Base-by-base conservation (phyloP, 2,888 invertebrate species). In the Nomada ferruginata region DNA sequence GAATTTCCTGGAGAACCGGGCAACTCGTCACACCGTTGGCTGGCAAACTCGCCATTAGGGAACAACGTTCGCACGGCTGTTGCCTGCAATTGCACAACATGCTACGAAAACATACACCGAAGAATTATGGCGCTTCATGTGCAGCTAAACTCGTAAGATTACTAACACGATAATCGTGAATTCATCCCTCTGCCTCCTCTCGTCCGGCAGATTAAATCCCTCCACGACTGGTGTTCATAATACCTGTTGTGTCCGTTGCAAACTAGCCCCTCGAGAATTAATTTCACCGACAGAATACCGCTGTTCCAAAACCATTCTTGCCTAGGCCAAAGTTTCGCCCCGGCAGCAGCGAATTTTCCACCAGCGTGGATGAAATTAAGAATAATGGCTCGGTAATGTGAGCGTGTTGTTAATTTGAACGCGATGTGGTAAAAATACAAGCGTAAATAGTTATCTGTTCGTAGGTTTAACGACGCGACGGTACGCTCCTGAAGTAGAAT, bases 121-220 rank as follows among this genome's bases (percentile, higher is more conserved):
- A 81, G 81, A 82, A 82, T 81, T 82, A 82, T 82, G 71, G 70
- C 81, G 57, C 70, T 75, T 82, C 82, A 81, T 57, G 76, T 18
- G 66, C 81, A 80, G 81, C 66, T 75, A 71, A 82, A 79, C 80
- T 73, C 68, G 79, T 81, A 81, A 81, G 80, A 81, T 81, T 73
- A 73, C 73, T 59, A 79, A 81, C 81, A 71, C 70, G 75, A 75
- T 80, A 82, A 82, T 81, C 73, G 50, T 60, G 57, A 81, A 81
- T 80, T 80, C 75, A 59, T 80, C 70, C 64, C 73, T 15, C 36
- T 2, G 42, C 9, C 3, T 10, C 20, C 53, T 2, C 53, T 15
- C 47, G 47, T 2, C n/a, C 50, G 44, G 59, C 20, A 47, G 64
- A 70, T 82, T 82, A 70, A 80, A 82, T 70, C 81, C 53, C 7